These are phyloP conservation scores for Microtus montanus DNA, from an alignment of 2,113 vertebrate species.

Conservation along the genomic window DNA sequence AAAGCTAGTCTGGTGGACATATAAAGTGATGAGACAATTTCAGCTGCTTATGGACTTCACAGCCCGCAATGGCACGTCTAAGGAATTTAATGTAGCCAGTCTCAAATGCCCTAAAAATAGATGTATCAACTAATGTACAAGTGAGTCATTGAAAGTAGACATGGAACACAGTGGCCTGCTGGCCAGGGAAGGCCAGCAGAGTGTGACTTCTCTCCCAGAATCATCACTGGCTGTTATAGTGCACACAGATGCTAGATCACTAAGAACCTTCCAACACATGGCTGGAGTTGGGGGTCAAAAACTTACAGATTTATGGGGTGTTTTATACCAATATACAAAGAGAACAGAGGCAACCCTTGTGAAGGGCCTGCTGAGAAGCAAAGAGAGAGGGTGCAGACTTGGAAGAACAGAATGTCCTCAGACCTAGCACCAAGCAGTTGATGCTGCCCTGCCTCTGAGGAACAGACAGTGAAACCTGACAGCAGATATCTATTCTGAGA, in stretches of 20 bases:
- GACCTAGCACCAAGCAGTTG: accelerated
- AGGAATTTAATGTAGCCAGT: not conserved
- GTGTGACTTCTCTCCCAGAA: not conserved
- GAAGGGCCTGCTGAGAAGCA: not conserved
- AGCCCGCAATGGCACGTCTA: accelerated
- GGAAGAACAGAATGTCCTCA: accelerated
- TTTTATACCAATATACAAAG: not conserved
- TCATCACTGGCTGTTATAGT: accelerated
- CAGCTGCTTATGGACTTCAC: not conserved
- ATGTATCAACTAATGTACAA: not conserved
- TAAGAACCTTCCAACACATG: not conserved
- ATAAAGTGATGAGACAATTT: not conserved
- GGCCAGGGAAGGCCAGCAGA: not conserved
- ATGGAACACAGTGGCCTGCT: too few relatives aligned
- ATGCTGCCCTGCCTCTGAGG: accelerated
- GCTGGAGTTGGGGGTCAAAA: not conserved
- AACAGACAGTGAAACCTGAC: not conserved
- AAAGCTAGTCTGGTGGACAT: not conserved
- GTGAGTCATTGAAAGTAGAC: not conserved
- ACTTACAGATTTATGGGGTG: not conserved
- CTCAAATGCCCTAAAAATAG: not conserved
- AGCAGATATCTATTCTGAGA: not conserved
- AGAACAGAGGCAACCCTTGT: not conserved
- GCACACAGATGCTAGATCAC: not conserved
- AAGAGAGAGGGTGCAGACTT: not conserved